Conservation (phyloP, 2,888 invertebrate species). For the Andrena chrysosceles region DNA sequence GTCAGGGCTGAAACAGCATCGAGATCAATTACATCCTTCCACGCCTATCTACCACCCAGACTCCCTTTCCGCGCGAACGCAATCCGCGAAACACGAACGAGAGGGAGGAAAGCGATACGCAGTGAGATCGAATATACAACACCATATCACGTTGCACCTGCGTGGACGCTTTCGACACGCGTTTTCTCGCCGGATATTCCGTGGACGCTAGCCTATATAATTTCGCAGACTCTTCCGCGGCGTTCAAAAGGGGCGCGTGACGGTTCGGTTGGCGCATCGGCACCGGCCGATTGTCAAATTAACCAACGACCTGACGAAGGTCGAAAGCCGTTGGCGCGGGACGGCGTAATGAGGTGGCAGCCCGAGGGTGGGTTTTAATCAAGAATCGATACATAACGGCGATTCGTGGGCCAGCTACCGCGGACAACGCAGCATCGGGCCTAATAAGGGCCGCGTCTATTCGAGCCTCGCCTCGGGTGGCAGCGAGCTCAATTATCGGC, state of each 20-base stretch:
- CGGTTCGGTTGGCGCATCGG: slow-evolving; percentile 11
- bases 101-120: not conserved
- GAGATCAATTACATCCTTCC: not conserved
- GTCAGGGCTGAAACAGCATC: not conserved
- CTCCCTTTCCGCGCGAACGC: not conserved
- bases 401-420: slow-evolving; percentile 79
- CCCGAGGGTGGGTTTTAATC: slow-evolving; percentile 82
- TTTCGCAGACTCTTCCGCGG: slow-evolving; percentile 3
- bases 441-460: slow-evolving; percentile 81
- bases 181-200: slow-evolving; percentile 25
- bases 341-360: slow-evolving; percentile 81
- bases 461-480: slow-evolving; percentile 77
- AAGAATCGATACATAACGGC: slow-evolving; percentile 82
- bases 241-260: slow-evolving; percentile 13
- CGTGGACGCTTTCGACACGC: slow-evolving; percentile 26
- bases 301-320: slow-evolving; percentile 51
- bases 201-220: not conserved
- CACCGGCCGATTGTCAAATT: slow-evolving; percentile 59
- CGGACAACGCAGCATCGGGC: slow-evolving; percentile 75
- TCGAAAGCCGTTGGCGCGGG: slow-evolving; percentile 39
- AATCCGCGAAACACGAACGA: not conserved
- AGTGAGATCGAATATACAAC: slow-evolving; percentile 33
- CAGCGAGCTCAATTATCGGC: slow-evolving; percentile 82
- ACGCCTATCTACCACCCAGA: not conserved
- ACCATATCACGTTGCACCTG: slow-evolving; percentile 51